These are phyloP conservation scores for Ophion obscuratus DNA, from an alignment of 2,888 invertebrate genomes.

Conservation along the genomic window DNA sequence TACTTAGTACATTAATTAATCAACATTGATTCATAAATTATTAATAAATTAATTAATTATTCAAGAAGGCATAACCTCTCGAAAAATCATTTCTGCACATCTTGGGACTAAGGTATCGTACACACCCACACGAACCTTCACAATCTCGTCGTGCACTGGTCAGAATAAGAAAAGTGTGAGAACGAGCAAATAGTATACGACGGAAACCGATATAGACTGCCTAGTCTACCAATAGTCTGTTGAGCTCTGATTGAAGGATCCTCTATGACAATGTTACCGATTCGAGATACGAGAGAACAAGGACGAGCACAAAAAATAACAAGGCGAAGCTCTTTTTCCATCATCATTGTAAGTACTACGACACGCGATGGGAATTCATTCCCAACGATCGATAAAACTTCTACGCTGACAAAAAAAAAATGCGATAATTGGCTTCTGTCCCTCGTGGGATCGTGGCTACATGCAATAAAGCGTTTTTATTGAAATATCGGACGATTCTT, in stretches of 20 bases:
- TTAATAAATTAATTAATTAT: too few species aligned
- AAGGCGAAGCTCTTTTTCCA: constrained; percentile 23
- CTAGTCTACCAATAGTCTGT: too few species aligned
- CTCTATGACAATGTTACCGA: constrained; percentile 48
- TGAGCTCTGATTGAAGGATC: constrained; percentile 49
- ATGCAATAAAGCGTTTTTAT: constrained; percentile 45
- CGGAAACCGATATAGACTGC: constrained; percentile 22
- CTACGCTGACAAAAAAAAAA: constrained; percentile 13
- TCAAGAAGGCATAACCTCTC: too few species aligned
- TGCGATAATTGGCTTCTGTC: constrained; percentile 49
- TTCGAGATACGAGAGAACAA: constrained; percentile 37
- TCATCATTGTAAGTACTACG: constrained; percentile 28
- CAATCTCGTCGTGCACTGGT: neutral
- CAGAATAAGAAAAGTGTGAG: neutral
- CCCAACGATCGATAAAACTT: constrained; percentile 45
- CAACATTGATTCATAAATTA: too few species aligned
- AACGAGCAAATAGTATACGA: neutral
- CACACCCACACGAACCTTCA: too few species aligned
- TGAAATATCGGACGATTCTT: constrained; percentile 45
- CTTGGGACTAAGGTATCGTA: too few species aligned
- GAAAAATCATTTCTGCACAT: too few species aligned
- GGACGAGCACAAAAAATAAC: constrained; percentile 35
- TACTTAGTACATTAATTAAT: too few species aligned
- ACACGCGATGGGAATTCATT: constrained; percentile 49
- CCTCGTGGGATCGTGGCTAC: constrained; percentile 19